Conservation (phyloP, 2,113 vertebrate species). For the Cygnus atratus region DNA sequence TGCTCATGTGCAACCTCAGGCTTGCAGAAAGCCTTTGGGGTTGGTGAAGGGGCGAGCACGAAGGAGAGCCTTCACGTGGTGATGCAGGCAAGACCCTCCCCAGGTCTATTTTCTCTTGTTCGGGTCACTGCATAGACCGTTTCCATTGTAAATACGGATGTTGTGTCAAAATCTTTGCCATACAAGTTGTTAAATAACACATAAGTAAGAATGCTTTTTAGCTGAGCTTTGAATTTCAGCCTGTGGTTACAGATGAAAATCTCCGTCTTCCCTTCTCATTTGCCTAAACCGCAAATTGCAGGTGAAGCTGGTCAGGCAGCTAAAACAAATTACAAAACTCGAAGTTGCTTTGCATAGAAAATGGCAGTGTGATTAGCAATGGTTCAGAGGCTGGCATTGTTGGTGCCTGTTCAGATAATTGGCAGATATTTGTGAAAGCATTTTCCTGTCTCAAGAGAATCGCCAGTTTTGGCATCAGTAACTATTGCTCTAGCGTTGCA, state of each 20-base stretch:
- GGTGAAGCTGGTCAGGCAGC: neutral
- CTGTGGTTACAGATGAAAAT: neutral
- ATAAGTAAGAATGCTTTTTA: neutral
- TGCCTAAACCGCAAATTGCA: neutral
- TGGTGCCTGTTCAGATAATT: neutral
- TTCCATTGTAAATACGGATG: neutral
- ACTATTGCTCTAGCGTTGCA: accelerated
- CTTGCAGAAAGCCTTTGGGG: neutral
- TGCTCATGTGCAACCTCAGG: neutral
- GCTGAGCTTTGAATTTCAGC: neutral
- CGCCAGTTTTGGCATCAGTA: neutral
- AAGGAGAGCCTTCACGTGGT: neutral
- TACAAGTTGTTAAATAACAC: neutral
- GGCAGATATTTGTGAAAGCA: neutral
- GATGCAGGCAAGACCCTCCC: neutral
- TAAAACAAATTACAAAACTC: neutral
- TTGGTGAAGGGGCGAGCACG: neutral
- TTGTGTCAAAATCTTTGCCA: neutral
- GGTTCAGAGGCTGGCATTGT: neutral
- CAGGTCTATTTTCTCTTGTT: neutral
- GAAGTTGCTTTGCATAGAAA: neutral
- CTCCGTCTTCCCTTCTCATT: neutral
- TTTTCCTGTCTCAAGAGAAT: neutral
- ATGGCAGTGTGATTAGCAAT: neutral
- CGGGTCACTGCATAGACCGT: neutral